Evolutionary conservation across 2,797 vertebrate genomes (phyloP), one percentile per base, ranked within the genome.

Genomic region (Enteromius fasciolatus): DNA sequence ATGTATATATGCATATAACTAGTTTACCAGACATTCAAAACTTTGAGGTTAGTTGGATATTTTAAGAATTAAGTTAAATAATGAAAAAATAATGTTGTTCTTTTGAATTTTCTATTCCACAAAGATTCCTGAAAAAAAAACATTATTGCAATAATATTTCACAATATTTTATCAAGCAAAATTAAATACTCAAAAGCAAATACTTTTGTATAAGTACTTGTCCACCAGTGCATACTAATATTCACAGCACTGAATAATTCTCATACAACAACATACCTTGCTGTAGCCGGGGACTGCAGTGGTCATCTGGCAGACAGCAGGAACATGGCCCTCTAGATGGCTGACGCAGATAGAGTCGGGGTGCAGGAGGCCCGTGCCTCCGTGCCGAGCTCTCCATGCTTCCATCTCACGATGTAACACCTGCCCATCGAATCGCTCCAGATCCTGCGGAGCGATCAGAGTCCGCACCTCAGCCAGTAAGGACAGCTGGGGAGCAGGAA

Each of bases 381-480:
- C 94, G 76, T 96, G 95, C 48, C 95, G 95, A 0, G 94, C 94
- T 85, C 96, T 96, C 94, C 96, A 95, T 10, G 95, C 94, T 88
- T 97, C 96, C 0, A 96, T 96, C 89, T 98, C 96, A 9, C 90
- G 93, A 90, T 95, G 94, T 82, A 98, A 89, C 79, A 98, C 96
- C 92, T 98, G 91, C 87, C 94, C 93, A 81, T 99, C 97, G 0
- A 97, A 99, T 48, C 94, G 82, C 82, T 97, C 96, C 69, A 98
- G 91, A 86, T 99, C 98, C 87, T 97, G 96, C 0, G 94, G 94
- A 57, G 90, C 93, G 84, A 98, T 94, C 83, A 95, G 91, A 1
- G 94, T 90, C 83, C 97, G 92, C 87, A 98, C 95, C 84, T 99
- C 97, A 0, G 96, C 96, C 80, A 99, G 91, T 89, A 99, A 94